Evolutionary conservation across 2,113 vertebrate species (phyloP), one percentile per base, ranked within the genome.

Genomic region (Coryphaenoides rupestris): DNA sequence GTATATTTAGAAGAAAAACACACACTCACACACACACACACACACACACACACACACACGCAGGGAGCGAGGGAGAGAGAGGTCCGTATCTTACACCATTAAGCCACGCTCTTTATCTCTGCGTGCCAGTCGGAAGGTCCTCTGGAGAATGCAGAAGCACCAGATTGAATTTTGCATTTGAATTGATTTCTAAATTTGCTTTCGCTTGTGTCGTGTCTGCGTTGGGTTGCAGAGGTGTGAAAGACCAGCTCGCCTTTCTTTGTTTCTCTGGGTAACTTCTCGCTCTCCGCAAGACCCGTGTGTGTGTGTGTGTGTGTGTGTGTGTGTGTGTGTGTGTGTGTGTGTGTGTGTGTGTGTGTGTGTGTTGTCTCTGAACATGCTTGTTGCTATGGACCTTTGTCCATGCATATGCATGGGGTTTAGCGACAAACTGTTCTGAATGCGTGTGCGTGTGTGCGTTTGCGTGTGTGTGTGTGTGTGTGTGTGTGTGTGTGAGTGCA

Each of bases 1-100:
- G 74, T 79, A 75, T 79, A 77, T 79, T 86, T 80, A 79, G 68
- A 77, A 68, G 64, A 71, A 33, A 33, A 33, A 33, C 28, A 33
- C 28, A 33, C 28, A n/a, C n/a, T n/a, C n/a, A n/a, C n/a, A n/a
- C n/a, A n/a, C n/a, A n/a, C n/a, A n/a, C n/a, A n/a, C n/a, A n/a
- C n/a, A n/a, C n/a, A n/a, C n/a, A n/a, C n/a, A n/a, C n/a, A n/a
- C n/a, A n/a, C n/a, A n/a, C n/a, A n/a, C n/a, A 33, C 28, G 5
- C 28, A 33, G 28, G 10, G 28, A 33, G 28, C 28, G 2, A 33
- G 28, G 10, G 28, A 33, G 66, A 65, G 19, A 67, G 66, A 40
- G 47, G 66, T 55, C 61, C 58, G 59, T 61, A 75, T 74, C 66
- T 72, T 22, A 5, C 77, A 62, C 60, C 67, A 65, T 77, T 75